These are phyloP conservation scores for Valencia hispanica DNA, from an alignment of 2,797 vertebrate species.

Conservation along the genomic window DNA sequence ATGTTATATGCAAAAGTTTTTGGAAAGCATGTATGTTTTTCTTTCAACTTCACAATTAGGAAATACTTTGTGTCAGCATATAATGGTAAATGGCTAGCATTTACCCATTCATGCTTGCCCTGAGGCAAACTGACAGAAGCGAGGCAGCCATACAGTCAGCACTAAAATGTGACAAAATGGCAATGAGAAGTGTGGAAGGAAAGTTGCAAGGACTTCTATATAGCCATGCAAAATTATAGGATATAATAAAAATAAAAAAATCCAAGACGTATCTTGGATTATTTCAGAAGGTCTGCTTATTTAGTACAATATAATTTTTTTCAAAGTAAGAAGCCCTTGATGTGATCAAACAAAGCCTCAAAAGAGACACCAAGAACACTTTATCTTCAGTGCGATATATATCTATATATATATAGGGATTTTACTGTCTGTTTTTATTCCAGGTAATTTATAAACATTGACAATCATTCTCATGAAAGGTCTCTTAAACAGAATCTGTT, in stretches of 20 bases:
- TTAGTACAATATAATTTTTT: not conserved
- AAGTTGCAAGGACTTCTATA: not conserved
- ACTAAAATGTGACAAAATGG: not conserved
- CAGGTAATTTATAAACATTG: not conserved
- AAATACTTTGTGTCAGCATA: not conserved
- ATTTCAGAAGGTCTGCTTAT: not conserved
- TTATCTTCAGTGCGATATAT: not conserved
- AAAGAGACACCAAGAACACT: not conserved
- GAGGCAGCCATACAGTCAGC: too few species aligned
- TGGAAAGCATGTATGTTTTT: not conserved
- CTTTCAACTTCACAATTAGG: not conserved
- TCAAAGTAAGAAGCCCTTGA: not conserved
- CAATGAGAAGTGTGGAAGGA: not conserved
- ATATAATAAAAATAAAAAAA: not conserved
- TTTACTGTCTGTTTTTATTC: not conserved
- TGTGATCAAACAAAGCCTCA: not conserved
- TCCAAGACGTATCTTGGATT: not conserved
- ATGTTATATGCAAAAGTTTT: not conserved
- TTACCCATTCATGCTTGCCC: too few species aligned
- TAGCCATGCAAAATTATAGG: too few species aligned
- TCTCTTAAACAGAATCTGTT: not conserved
- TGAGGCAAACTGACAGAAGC: too few species aligned
- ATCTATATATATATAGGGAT: not conserved
- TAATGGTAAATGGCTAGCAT: too few species aligned
- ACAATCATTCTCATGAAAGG: not conserved